A percentile compares a stretch with the other conserved stretches of the same genome.
phyloP scores from a whole-genome alignment of 2,888 invertebrate genomes.

The Andrena haemorrhoa region DNA sequence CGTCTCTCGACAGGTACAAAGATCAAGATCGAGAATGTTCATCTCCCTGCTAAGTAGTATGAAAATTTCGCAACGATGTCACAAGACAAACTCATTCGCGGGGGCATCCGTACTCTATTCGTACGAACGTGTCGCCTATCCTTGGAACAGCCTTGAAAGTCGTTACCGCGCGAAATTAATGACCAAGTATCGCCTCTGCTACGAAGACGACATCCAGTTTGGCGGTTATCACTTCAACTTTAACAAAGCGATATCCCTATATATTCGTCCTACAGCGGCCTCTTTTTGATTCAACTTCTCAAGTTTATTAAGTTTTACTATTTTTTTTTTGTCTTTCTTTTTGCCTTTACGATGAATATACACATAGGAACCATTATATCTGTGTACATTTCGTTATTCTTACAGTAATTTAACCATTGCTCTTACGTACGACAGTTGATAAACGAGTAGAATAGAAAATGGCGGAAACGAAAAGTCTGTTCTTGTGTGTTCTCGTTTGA shows the following conservation, averaged over 20 bases:
- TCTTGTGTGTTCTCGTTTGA: constrained; percentile 28
- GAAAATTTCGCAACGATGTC: constrained; percentile 33
- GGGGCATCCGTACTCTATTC: constrained; percentile 36
- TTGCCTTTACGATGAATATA: constrained; percentile 28
- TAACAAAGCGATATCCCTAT: constrained; percentile 7
- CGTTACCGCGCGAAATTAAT: constrained; percentile 6
- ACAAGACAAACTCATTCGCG: constrained; percentile 13
- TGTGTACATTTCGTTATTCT: constrained; percentile 43
- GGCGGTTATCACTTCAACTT: background rate
- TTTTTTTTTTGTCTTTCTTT: background rate
- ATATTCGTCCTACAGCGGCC: background rate
- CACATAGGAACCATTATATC: constrained; percentile 58
- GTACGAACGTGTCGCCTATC: constrained; percentile 17
- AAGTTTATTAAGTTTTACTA: background rate
- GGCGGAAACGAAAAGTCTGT: constrained; percentile 19
- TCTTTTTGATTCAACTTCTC: constrained; percentile 24
- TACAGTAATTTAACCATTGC: constrained; percentile 35
- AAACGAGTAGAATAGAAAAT: constrained; percentile 38
- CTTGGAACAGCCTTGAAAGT: constrained; percentile 2
- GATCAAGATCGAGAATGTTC: constrained; percentile 42
- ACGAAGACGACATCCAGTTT: background rate
- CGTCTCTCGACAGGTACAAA: constrained; percentile 48
- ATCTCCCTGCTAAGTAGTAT: constrained; percentile 31
- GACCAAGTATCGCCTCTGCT: constrained; percentile 20
- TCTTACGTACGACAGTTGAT: constrained; percentile 10